Percentiles rank a stretch among this genome's conserved stretches.
These are phyloP conservation scores for Stratiolaelaps scimitus DNA, from an alignment of 1,140 invertebrate species.

Conservation along the genomic window DNA sequence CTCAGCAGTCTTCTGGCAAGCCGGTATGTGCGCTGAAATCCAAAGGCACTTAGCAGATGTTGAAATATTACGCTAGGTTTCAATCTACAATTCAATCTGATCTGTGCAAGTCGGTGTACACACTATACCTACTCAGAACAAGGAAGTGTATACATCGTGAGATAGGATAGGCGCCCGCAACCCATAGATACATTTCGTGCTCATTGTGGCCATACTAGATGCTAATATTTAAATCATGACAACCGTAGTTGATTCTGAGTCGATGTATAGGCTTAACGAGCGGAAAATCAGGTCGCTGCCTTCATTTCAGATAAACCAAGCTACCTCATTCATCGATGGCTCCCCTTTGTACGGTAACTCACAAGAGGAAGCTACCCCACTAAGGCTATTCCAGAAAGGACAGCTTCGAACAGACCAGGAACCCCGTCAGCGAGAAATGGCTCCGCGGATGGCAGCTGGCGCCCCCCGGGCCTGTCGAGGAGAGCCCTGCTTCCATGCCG, in stretches of 20 bases:
- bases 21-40: too few relatives aligned
- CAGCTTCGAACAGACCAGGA: constrained; percentile 42
- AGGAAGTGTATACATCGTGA: too few relatives aligned
- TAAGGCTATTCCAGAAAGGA: constrained; percentile 47
- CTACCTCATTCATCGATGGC: constrained; percentile 70
- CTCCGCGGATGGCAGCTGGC: neutral
- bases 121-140: too few relatives aligned
- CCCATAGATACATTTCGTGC: too few relatives aligned
- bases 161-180: too few relatives aligned
- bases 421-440: neutral
- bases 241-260: neutral
- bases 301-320: constrained; percentile 54
- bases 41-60: too few relatives aligned
- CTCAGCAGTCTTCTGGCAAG: too few relatives aligned
- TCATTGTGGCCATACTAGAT: too few relatives aligned
- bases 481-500: neutral
- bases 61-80: too few relatives aligned
- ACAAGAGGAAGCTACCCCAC: constrained; percentile 43
- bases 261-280: neutral
- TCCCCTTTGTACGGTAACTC: constrained; percentile 67
- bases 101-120: too few relatives aligned
- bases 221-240: neutral
- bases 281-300: neutral
- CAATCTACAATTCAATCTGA: too few relatives aligned
- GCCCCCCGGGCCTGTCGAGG: neutral